Evolutionary conservation across 1,140 invertebrate species (phyloP).

Genomic region (Diploscapter pachys): DNA sequence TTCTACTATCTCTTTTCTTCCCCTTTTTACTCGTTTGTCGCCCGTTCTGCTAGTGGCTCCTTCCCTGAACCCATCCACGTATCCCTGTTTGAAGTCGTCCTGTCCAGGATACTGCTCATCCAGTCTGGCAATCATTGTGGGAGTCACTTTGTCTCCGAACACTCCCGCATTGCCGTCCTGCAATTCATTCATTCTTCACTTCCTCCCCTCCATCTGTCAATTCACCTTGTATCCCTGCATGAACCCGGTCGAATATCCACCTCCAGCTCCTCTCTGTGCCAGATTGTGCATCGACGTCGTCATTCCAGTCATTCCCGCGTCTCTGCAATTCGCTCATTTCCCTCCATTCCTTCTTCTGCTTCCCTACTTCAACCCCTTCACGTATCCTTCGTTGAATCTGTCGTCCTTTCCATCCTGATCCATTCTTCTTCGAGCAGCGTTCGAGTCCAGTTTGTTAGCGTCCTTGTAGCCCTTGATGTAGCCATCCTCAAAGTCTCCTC

Average conservation of each 20-base stretch:
- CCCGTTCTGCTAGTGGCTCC: slow-evolving; percentile 36
- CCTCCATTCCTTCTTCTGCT: neutral
- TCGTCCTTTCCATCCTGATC: slow-evolving; percentile 53
- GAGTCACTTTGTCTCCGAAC: slow-evolving; percentile 54
- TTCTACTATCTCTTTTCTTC: neutral
- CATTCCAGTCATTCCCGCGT: slow-evolving; percentile 55
- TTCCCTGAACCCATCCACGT: slow-evolving; percentile 59
- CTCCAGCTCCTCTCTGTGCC: slow-evolving; percentile 41
- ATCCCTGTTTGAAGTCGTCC: slow-evolving; percentile 57
- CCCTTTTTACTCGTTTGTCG: slow-evolving; percentile 27
- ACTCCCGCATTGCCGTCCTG: slow-evolving; percentile 49
- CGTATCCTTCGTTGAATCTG: slow-evolving; percentile 53
- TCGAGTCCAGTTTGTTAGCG: slow-evolving; percentile 46
- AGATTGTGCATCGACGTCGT: slow-evolving; percentile 56
- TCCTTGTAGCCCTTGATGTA: slow-evolving; percentile 52
- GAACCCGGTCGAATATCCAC: slow-evolving; percentile 57
- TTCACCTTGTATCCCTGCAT: slow-evolving; percentile 57
- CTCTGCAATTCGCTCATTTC: slow-evolving; percentile 24
- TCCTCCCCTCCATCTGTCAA: slow-evolving; percentile 13
- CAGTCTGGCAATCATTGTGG: slow-evolving; percentile 47
- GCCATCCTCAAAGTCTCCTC: slow-evolving; percentile 57
- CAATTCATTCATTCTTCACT: too few species aligned
- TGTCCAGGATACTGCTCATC: slow-evolving; percentile 58
- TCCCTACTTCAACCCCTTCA: slow-evolving; percentile 46
- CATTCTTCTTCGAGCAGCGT: slow-evolving; percentile 43